These are phyloP conservation scores for Microchrysa polita DNA, from an alignment of 2,888 invertebrate genomes.

Conservation along the genomic window DNA sequence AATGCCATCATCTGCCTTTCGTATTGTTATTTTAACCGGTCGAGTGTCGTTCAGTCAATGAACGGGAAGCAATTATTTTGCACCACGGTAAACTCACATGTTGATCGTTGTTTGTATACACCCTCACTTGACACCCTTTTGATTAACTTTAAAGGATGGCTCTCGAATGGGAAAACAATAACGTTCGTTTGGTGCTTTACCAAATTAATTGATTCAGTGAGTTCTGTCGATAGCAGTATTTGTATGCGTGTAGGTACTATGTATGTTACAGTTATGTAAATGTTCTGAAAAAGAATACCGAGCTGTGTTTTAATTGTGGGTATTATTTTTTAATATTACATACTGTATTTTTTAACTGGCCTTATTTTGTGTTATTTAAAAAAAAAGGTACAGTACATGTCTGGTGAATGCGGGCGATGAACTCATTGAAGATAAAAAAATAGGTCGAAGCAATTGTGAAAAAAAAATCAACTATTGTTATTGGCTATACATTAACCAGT, in stretches of 20 bases:
- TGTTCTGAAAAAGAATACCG: not conserved
- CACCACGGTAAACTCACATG: constrained; percentile 13
- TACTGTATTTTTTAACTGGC: no score
- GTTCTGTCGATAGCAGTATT: not conserved
- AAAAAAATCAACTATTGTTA: no score
- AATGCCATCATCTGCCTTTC: not conserved
- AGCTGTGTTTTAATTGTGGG: not conserved
- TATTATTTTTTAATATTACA: not conserved
- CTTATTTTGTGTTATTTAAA: no score
- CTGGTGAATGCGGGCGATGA: no score
- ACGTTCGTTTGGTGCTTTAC: not conserved
- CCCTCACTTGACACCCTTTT: constrained; percentile 9
- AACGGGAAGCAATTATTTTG: constrained; percentile 15
- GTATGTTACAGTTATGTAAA: not conserved
- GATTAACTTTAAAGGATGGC: constrained; percentile 26
- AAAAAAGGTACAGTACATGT: no score
- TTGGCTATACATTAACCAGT: no score
- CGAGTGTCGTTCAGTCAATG: constrained; percentile 12
- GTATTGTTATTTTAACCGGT: not conserved
- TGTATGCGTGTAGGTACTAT: not conserved
- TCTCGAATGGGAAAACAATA: constrained; percentile 20
- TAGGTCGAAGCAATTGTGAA: no score
- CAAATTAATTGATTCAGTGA: constrained; percentile 19
- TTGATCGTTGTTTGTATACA: constrained; percentile 23
- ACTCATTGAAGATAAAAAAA: no score